These are phyloP conservation scores for Helicorthomorpha holstii DNA, from an alignment of 1,140 invertebrate species.

Conservation along the genomic window DNA sequence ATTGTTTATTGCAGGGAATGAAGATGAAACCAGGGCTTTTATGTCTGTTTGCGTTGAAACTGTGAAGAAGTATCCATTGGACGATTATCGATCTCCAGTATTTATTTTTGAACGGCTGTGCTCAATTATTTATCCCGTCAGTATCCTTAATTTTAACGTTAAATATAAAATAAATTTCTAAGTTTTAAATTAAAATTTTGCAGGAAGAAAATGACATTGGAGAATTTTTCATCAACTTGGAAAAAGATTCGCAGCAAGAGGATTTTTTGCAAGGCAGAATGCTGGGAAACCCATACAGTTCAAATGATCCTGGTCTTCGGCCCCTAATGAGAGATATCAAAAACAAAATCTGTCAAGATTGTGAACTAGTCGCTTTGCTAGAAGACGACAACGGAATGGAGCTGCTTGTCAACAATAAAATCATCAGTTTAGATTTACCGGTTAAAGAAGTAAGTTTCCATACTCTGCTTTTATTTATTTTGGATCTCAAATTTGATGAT, in stretches of 20 bases:
- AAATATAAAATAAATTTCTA: background rate
- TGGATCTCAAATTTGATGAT: no score
- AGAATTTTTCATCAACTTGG: constrained; percentile 88
- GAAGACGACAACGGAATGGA: constrained; percentile 99
- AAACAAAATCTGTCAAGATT: constrained; percentile 95
- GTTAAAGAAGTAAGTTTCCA: constrained; percentile 62
- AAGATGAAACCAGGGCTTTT: constrained; percentile 88
- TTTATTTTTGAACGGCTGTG: constrained; percentile 90
- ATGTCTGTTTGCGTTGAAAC: constrained; percentile 96
- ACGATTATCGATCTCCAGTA: constrained; percentile 87
- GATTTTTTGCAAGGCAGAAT: constrained; percentile 95
- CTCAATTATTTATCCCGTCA: constrained; percentile 81
- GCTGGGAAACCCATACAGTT: constrained; percentile 94
- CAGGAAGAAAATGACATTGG: constrained; percentile 86
- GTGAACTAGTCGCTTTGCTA: constrained; percentile 83
- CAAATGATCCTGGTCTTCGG: constrained; percentile 77
- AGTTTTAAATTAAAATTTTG: background rate
- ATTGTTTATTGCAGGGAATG: constrained; percentile 46
- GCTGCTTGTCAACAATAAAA: constrained; percentile 94
- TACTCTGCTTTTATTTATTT: background rate
- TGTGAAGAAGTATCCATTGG: constrained; percentile 74
- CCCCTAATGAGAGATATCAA: constrained; percentile 96
- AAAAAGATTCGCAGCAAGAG: constrained; percentile 97
- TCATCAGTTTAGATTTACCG: constrained; percentile 86
- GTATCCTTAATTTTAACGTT: constrained; percentile 9